Conservation (phyloP, 2,113 vertebrate genomes). For the Trichechus manatus region DNA sequence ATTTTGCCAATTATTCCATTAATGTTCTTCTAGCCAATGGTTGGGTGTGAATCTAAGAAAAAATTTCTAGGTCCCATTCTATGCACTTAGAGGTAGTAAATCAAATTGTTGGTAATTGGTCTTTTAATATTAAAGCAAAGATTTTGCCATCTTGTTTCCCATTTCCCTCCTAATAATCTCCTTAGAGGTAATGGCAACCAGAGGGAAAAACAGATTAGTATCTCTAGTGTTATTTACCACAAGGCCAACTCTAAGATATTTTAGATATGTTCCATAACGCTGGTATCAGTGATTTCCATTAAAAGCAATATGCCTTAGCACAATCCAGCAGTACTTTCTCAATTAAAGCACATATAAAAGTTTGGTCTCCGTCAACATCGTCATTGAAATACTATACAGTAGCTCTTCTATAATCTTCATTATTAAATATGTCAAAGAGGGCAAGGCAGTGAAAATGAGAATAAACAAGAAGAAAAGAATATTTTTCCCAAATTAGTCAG, state of each 20-base stretch:
- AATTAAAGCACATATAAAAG: not conserved
- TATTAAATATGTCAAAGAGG: not conserved
- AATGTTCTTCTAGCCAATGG: not conserved
- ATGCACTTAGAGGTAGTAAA: accelerated
- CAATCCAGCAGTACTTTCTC: not conserved
- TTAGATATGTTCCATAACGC: not conserved
- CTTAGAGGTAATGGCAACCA: not conserved
- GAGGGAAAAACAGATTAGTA: not conserved
- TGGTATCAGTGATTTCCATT: not conserved
- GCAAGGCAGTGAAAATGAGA: not conserved
- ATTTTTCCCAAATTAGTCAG: not conserved
- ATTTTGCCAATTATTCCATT: not conserved
- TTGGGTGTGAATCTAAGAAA: not conserved
- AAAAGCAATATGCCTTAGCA: not conserved
- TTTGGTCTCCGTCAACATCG: accelerated
- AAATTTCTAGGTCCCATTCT: not conserved
- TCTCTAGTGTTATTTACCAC: not conserved
- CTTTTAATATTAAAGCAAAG: not conserved
- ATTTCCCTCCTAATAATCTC: not conserved
- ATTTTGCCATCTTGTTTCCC: not conserved
- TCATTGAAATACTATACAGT: not conserved
- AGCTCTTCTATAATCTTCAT: not conserved
- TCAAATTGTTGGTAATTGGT: too few species aligned
- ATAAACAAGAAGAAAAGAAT: not conserved
- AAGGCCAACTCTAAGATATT: not conserved